These are phyloP conservation scores for Acropternis orthonyx DNA, from an alignment of 2,797 vertebrate species.

Conservation along the genomic window DNA sequence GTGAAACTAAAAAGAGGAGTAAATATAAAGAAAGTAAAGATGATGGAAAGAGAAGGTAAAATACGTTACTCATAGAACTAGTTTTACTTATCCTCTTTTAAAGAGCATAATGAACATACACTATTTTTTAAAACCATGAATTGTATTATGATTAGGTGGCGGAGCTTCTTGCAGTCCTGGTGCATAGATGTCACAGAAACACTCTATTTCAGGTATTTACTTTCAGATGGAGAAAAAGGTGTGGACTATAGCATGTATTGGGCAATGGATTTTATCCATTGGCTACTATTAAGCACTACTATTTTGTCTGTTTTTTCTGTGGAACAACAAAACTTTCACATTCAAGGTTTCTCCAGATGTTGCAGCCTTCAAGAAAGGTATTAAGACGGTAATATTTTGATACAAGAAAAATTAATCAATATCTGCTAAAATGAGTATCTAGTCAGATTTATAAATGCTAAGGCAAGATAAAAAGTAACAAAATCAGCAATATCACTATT, in stretches of 20 bases:
- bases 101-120: background rate
- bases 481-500: background rate
- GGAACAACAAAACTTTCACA: background rate
- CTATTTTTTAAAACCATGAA: background rate
- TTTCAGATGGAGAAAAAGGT: background rate
- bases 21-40: background rate
- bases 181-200: background rate
- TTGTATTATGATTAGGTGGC: background rate
- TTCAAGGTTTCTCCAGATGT: background rate
- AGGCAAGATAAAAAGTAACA: background rate
- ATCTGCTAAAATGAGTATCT: background rate
- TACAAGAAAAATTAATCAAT: background rate
- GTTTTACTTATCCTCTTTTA: background rate
- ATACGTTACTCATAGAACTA: background rate
- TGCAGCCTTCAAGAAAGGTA: background rate
- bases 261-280: background rate
- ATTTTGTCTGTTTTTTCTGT: background rate
- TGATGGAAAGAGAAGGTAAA: background rate
- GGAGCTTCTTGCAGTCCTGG: background rate
- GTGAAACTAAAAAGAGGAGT: background rate
- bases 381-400: background rate
- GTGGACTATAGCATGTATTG: background rate
- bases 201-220: background rate
- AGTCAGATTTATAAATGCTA: background rate
- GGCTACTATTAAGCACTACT: background rate